These are phyloP conservation scores for Cygnus olor DNA, from an alignment of 2,797 vertebrate genomes.

Conservation along the genomic window DNA sequence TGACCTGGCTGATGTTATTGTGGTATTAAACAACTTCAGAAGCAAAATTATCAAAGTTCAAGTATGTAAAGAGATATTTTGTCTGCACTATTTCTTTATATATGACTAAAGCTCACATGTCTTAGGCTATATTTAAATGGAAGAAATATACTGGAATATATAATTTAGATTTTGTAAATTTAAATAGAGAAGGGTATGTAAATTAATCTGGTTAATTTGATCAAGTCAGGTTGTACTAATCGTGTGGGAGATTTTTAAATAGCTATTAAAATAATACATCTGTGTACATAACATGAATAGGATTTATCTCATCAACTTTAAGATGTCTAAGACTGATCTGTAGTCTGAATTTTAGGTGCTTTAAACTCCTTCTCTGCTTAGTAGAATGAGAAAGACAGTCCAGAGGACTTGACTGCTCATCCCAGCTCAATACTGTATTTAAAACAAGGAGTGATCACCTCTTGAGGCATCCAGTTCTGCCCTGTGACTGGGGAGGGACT, in stretches of 20 bases:
- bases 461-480: background rate
- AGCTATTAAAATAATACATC: background rate
- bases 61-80: constrained; percentile 78
- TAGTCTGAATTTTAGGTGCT: background rate
- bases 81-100: background rate
- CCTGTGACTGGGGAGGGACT: background rate
- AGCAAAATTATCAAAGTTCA: constrained; percentile 95
- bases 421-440: background rate
- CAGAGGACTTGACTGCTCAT: background rate
- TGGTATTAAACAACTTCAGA: constrained; percentile 91
- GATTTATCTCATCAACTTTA: background rate
- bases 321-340: background rate
- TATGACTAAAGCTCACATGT: background rate
- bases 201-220: constrained; percentile 8
- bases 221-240: background rate
- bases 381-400: background rate
- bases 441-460: background rate
- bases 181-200: background rate
- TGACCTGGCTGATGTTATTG: constrained; percentile 81
- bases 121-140: constrained; percentile 2
- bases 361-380: background rate
- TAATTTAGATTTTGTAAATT: constrained; percentile 1
- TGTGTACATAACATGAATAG: background rate
- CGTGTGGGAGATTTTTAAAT: background rate
- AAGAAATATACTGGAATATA: background rate